Percentiles rank a stretch among this genome's conserved stretches.
Evolutionary conservation across 2,797 vertebrate genomes (phyloP).

Genomic region (Sciaenops ocellatus): DNA sequence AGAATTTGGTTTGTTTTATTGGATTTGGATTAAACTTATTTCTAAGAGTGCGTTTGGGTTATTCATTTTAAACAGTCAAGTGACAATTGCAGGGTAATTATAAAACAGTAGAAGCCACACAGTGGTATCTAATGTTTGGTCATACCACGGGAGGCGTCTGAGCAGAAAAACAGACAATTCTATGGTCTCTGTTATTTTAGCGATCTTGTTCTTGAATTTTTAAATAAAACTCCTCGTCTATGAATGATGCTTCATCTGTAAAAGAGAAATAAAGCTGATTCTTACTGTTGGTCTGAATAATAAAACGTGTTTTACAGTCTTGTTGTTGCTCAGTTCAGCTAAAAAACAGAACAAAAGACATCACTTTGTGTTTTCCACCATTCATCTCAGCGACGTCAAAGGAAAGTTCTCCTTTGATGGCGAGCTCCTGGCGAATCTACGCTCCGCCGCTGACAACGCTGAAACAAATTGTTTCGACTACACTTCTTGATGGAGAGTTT

Average conservation of each 20-base stretch:
- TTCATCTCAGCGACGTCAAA: constrained; percentile 22
- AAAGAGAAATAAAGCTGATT: neutral
- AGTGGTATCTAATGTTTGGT: no score
- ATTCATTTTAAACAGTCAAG: no score
- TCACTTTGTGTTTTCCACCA: neutral
- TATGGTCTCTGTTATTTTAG: no score
- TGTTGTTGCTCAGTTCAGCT: neutral
- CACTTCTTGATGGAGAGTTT: constrained; percentile 44
- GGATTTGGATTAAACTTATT: no score
- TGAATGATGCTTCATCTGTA: neutral
- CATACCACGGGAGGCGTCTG: no score
- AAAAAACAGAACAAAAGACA: constrained; percentile 3
- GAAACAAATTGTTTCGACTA: constrained; percentile 40
- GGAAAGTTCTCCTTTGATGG: neutral
- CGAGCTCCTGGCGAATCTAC: neutral
- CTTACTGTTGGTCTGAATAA: neutral
- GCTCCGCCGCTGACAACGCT: constrained; percentile 7
- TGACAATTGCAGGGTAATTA: no score
- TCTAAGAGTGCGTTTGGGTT: no score
- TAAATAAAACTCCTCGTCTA: neutral
- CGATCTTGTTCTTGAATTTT: neutral
- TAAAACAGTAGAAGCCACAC: no score
- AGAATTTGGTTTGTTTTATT: no score
- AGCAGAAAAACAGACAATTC: neutral
- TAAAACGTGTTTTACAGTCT: neutral